Conservation (phyloP, 2,797 vertebrate species). For the Pantherophis alleghaniensis region DNA sequence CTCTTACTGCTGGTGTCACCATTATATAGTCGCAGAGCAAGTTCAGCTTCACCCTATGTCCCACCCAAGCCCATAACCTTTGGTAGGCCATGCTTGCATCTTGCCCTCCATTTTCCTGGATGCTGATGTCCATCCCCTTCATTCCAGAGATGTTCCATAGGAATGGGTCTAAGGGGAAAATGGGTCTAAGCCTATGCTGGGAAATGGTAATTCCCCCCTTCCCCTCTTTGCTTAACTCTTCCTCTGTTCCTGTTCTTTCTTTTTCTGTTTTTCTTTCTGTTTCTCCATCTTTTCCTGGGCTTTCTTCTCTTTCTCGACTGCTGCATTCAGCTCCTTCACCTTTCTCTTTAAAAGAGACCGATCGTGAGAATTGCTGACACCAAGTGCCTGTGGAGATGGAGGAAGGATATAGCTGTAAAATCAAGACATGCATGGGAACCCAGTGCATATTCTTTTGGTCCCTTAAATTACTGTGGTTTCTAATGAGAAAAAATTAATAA, state of each 20-base stretch:
- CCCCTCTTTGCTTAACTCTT: conserved; percentile 66
- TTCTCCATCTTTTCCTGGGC: conserved; percentile 83
- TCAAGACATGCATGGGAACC: background rate
- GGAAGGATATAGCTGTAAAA: background rate
- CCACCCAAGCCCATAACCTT: background rate
- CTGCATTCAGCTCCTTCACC: conserved; percentile 80
- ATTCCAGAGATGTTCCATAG: background rate
- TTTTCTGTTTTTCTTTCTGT: conserved; percentile 82
- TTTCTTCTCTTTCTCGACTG: conserved; percentile 81
- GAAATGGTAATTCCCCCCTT: background rate
- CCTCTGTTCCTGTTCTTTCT: conserved; percentile 71
- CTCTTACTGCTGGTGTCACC: background rate
- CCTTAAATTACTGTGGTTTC: background rate
- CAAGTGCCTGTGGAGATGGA: conserved; percentile 72
- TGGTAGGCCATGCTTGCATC: background rate
- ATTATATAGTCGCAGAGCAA: background rate
- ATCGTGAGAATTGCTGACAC: conserved; percentile 80
- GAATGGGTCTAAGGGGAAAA: background rate
- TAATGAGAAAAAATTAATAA: background rate
- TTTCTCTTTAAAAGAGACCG: conserved; percentile 81
- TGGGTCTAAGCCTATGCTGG: conserved; percentile 30
- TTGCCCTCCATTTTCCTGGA: background rate
- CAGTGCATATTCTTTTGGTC: background rate
- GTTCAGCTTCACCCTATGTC: background rate
- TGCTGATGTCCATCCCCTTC: conserved; percentile 23